These are phyloP conservation scores for Tiliacea aurago DNA, from an alignment of 2,888 invertebrate species.

Conservation along the genomic window DNA sequence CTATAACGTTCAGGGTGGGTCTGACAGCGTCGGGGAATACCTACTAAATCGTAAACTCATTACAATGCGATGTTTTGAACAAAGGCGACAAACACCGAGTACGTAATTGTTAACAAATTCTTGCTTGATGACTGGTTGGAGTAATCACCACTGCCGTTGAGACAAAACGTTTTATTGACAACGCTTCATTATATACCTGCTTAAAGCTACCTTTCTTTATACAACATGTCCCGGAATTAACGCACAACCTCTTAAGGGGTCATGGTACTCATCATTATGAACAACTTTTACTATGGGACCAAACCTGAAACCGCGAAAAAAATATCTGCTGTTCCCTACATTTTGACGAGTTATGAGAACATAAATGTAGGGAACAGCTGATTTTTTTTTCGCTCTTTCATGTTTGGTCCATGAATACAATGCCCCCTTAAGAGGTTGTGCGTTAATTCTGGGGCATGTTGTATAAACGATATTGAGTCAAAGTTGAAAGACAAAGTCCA, in stretches of 20 bases:
- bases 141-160: conserved; percentile 26
- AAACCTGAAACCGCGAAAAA: no score
- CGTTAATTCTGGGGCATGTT: no score
- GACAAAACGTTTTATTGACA: conserved; percentile 36
- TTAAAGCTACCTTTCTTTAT: conserved; percentile 1
- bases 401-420: no score
- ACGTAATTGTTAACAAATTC: conserved; percentile 60
- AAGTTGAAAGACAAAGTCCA: conserved; percentile 16
- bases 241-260: no score
- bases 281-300: no score
- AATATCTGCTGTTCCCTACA: no score
- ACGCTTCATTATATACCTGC: conserved; percentile 13
- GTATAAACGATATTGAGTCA: conserved; percentile 2
- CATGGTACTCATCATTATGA: no score
- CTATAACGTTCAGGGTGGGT: conserved; percentile 44
- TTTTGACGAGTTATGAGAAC: no score
- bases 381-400: no score
- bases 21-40: conserved; percentile 44
- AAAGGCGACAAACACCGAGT: conserved; percentile 46
- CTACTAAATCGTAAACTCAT: conserved; percentile 50
- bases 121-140: conserved; percentile 41
- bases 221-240: no score
- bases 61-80: conserved; percentile 59
- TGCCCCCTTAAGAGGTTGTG: no score
- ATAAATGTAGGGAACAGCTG: no score